Conservation (phyloP, 2,888 invertebrate species). For the Ellobium chinense region DNA sequence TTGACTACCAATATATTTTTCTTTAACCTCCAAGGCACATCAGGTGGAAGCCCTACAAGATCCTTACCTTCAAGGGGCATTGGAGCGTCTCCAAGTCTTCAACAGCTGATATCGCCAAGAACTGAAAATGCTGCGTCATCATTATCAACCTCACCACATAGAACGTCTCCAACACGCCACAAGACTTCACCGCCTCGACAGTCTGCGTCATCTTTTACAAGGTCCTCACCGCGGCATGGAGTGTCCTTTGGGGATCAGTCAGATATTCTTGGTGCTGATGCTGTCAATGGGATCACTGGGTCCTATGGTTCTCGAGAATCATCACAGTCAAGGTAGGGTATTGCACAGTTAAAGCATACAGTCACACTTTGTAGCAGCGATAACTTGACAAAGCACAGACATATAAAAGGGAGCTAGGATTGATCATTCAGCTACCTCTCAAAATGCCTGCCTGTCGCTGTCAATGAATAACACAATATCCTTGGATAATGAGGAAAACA, state of each 20-base stretch:
- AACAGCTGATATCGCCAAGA: slow-evolving; percentile 7
- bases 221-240: background rate
- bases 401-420: no score
- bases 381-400: no score
- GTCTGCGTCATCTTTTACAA: background rate
- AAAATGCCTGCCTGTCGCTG: no score
- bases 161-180: background rate
- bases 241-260: slow-evolving; percentile 3
- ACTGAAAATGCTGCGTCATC: background rate
- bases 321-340: background rate
- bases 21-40: no score
- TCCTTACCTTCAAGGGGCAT: background rate
- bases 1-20: no score
- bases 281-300: background rate
- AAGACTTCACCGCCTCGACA: slow-evolving; percentile 1
- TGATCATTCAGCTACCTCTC: no score
- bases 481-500: no score
- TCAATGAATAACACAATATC: no score
- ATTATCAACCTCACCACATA: background rate
- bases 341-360: no score
- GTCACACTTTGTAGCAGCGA: no score
- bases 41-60: background rate
- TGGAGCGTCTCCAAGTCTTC: slow-evolving; percentile 7
- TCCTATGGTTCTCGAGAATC: background rate
- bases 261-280: background rate